Evolutionary conservation across 1,140 invertebrate genomes (phyloP).

Genomic region (Drosophila repletoides): DNA sequence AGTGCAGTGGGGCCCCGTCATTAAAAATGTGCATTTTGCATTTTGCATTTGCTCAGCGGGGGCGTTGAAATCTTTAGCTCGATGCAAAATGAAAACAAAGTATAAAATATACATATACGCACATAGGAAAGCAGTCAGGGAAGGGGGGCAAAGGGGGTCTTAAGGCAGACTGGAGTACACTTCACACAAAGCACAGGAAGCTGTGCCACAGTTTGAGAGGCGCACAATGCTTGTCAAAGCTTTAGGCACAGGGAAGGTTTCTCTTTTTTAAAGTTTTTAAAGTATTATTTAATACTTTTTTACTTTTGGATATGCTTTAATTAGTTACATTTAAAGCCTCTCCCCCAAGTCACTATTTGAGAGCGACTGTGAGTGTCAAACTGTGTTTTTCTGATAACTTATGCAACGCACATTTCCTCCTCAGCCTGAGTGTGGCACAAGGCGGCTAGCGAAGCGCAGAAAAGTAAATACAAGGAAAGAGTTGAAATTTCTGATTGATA

Average conservation of each 20-base stretch:
- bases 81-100: conserved; percentile 46
- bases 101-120: conserved; percentile 15
- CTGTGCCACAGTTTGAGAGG: too few species aligned
- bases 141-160: not conserved
- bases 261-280: too few species aligned
- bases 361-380: not conserved
- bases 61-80: conserved; percentile 45
- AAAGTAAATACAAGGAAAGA: conserved; percentile 16
- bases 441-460: not conserved
- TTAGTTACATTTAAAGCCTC: too few species aligned
- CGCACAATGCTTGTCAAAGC: too few species aligned
- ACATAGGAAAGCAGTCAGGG: not conserved
- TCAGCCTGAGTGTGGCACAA: conserved; percentile 45
- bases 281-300: too few species aligned
- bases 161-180: not conserved
- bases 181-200: conserved; percentile 49
- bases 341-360: too few species aligned
- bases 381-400: conserved; percentile 34
- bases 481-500: conserved; percentile 62
- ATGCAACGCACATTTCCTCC: conserved; percentile 52
- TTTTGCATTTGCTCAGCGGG: conserved; percentile 26
- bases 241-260: too few species aligned
- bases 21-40: conserved; percentile 78
- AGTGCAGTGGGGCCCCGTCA: conserved; percentile 68
- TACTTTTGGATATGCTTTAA: too few species aligned